Evolutionary conservation across 2,113 vertebrate genomes (phyloP), one percentile per base, ranked within the genome.

Genomic region (Camelus dromedarius): DNA sequence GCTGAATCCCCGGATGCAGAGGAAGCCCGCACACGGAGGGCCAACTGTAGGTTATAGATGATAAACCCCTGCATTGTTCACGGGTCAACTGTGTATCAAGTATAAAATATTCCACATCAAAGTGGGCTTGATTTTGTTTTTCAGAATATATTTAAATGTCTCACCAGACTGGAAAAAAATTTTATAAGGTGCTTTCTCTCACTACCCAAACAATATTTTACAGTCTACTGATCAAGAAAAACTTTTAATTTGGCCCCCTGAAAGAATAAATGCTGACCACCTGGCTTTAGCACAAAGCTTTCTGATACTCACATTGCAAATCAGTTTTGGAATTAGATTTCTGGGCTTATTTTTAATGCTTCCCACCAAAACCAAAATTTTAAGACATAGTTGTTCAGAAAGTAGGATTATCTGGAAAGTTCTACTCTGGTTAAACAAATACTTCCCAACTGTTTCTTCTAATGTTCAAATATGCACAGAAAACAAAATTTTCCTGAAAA

Each of bases 401-500:
- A 64, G 20, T 11, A 96, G 46, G 13, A 77, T 87, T 92, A 80
- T 87, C 77, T 95, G 32, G 11, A 46, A 91, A 89, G 50, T 70
- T 76, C 38, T 91, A 85, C 24, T 82, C 32, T 76, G 12, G n/a
- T 83, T 42, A 73, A 90, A 83, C 54, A 90, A 88, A 32, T 46
- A 79, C 12, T 87, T 56, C 69, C 12, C 58, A 96, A 50, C 3
- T 69, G 6, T 60, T 93, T 81, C 60, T 93, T 62, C 26, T 35
- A 12, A 84, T 26, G 8, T 80, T 91, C 50, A 81, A 62, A 84
- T 69, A 76, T 4, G 67, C 18, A 60, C 14, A 75, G 48, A 89
- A 87, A 62, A 58, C 28, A 81, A 94, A 96, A 86, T 35, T 58
- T 48, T 52, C 60, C 48, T 69, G 66, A 93, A 69, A 79, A 81